Percentiles rank a stretch among this genome's conserved stretches.
phyloP scores from a whole-genome alignment of 2,113 vertebrate species.

The Rhinogobius similis region DNA sequence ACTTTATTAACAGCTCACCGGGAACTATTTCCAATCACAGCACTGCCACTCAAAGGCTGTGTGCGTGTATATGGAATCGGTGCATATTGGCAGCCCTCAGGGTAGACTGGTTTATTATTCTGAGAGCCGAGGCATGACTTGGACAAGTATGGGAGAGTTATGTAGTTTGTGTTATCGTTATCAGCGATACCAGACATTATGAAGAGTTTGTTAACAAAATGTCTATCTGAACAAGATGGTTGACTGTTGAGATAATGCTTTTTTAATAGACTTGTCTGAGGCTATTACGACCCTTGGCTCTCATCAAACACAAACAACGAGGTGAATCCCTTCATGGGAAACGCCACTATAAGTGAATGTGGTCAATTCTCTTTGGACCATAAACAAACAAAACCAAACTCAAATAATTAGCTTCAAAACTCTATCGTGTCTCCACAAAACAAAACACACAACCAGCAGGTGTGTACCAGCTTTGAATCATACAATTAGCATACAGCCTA shows the following conservation, averaged over 20 bases:
- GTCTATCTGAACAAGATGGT: slow-evolving; percentile 14
- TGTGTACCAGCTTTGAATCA: no score
- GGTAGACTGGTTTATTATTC: slow-evolving; percentile 52
- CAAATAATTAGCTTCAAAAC: no score
- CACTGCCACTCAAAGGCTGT: slow-evolving; percentile 26
- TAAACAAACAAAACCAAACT: no score
- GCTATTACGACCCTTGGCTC: neutral
- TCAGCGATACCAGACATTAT: slow-evolving; percentile 42
- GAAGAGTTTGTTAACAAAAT: slow-evolving; percentile 44
- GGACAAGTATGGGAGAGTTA: slow-evolving; percentile 29
- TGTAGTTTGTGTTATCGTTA: slow-evolving; percentile 37
- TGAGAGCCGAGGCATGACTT: slow-evolving; percentile 43
- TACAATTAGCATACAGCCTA: no score
- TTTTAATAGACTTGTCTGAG: slow-evolving; percentile 30
- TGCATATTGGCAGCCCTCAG: slow-evolving; percentile 47
- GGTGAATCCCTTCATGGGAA: no score
- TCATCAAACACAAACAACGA: no score
- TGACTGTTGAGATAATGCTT: slow-evolving; percentile 21
- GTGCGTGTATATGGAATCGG: slow-evolving; percentile 33
- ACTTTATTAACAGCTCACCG: slow-evolving; percentile 50
- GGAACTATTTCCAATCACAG: slow-evolving; percentile 56
- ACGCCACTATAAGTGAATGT: no score
- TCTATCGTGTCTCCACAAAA: no score
- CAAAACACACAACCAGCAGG: no score
- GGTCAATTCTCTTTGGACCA: no score